A percentile compares a stretch with the other conserved stretches of the same genome.
Evolutionary conservation across 2,113 vertebrate genomes (phyloP).

Genomic region (Macaca fascicularis): DNA sequence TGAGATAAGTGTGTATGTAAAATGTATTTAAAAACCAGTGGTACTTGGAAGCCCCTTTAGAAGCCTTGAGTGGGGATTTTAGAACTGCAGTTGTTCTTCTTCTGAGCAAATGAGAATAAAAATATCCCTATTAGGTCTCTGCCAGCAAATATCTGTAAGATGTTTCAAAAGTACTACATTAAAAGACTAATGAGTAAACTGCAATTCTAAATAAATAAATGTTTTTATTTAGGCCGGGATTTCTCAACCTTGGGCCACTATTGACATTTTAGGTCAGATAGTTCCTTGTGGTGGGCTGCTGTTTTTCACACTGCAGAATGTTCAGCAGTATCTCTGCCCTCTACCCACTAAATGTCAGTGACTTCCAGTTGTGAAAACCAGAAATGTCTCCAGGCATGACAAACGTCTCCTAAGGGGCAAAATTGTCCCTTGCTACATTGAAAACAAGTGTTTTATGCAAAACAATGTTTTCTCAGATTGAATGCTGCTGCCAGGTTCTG

Average conservation of each 20-base stretch:
- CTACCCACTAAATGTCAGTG: not conserved
- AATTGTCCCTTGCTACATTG: fast-evolving
- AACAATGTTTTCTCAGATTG: not conserved
- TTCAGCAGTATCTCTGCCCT: not conserved
- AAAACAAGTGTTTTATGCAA: not conserved
- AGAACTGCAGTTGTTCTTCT: not conserved
- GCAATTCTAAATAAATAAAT: not conserved
- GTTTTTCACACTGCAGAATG: not conserved
- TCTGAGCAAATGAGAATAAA: not conserved
- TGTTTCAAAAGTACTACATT: not conserved
- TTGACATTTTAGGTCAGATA: not conserved
- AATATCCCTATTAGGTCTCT: not conserved
- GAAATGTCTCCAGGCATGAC: not conserved
- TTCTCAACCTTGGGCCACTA: not conserved
- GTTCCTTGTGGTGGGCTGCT: not conserved
- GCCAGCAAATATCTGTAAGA: not conserved
- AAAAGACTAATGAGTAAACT: not conserved
- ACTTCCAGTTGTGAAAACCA: not conserved
- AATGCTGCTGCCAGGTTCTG: not conserved
- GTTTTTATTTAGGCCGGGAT: not conserved
- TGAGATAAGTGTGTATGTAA: not conserved
- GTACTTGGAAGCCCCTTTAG: not conserved
- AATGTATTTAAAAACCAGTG: not conserved
- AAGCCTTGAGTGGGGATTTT: not conserved
- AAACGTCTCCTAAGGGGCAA: not conserved